phyloP scores from a whole-genome alignment of 2,797 vertebrate genomes.

The Allochrocebus solatus region DNA sequence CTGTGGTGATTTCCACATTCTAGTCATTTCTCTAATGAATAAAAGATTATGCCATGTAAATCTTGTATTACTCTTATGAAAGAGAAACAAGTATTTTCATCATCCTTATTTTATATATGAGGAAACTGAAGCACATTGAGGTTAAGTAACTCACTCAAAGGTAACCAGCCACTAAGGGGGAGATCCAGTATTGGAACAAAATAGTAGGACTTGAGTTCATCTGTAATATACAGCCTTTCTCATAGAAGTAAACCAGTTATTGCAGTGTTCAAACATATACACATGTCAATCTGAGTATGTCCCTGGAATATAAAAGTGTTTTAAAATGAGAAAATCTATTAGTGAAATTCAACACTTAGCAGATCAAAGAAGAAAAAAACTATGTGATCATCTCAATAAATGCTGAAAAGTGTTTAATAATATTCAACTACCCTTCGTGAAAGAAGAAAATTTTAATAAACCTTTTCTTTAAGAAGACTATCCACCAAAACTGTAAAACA shows the following conservation, averaged over 20 bases:
- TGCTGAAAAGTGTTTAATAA: not conserved
- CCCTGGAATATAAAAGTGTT: not conserved
- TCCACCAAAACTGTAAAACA: not conserved
- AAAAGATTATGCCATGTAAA: not conserved
- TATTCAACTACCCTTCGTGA: not conserved
- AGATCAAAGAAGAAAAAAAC: slow-evolving; percentile 13
- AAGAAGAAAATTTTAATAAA: not conserved
- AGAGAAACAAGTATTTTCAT: not conserved
- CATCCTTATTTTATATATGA: not conserved
- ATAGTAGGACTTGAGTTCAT: not conserved
- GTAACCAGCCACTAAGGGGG: not conserved
- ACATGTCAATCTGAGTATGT: not conserved
- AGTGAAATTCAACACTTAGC: slow-evolving; percentile 45
- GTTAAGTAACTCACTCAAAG: not conserved
- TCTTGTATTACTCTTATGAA: not conserved
- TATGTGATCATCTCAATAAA: not conserved
- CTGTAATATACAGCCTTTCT: not conserved
- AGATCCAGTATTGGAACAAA: not conserved
- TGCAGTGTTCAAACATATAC: not conserved
- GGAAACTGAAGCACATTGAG: not conserved
- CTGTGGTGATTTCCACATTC: not conserved
- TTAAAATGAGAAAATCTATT: slow-evolving; percentile 27
- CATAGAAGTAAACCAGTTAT: not conserved
- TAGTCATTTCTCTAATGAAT: not conserved
- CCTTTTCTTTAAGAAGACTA: not conserved